Base-by-base conservation (phyloP, 2,797 vertebrate genomes). In the Carapus acus region DNA sequence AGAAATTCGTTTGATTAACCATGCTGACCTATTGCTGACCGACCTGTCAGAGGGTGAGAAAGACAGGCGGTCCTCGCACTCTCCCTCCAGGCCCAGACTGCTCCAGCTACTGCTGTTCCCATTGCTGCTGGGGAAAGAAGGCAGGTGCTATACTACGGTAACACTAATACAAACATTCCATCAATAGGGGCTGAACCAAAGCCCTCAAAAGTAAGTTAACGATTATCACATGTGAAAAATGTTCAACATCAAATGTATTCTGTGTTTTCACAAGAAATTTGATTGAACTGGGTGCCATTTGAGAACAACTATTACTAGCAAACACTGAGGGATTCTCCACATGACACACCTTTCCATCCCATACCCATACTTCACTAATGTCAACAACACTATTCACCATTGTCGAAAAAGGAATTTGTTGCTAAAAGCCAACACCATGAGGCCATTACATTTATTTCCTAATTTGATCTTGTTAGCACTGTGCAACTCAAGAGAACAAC, bases 81-180 rank as follows among this genome's bases (percentile, higher is more conserved):
- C 95, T 84, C 94, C 94, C 89, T 99, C 96, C 90, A 98, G 90
- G 87, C 92, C 96, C 88, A 99, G 92, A 87, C 96, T 99, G 93
- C 96, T 98, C 96, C 96, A 99, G 90, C 95, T 99, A 88, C 96
- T 99, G 93, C 95, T 98, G 93, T 97, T 98, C 89, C 93, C 94
- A 94, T 96, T 96, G 93, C 94, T 99, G 93, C 90, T 90, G 89
- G 87, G 85, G 86, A 79, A 60, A 83, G 22, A 81, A 76, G 65
- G 60, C 33, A 73, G 62, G 71, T 75, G 46, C 76, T 1, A 14
- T 60, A 69, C 43, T 24, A 16, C 63, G 42, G 2, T 15, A 24
- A 67, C 24, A 52, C 34, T 12, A 19, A 59, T 16, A 38, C 37
- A 13, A n/a, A 24, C 29, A 16, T 17, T 6, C 8, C 3, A 15